Percentiles rank a stretch among this genome's conserved stretches.
Evolutionary conservation across 2,113 vertebrate species (phyloP).

Genomic region (Ictalurus furcatus): DNA sequence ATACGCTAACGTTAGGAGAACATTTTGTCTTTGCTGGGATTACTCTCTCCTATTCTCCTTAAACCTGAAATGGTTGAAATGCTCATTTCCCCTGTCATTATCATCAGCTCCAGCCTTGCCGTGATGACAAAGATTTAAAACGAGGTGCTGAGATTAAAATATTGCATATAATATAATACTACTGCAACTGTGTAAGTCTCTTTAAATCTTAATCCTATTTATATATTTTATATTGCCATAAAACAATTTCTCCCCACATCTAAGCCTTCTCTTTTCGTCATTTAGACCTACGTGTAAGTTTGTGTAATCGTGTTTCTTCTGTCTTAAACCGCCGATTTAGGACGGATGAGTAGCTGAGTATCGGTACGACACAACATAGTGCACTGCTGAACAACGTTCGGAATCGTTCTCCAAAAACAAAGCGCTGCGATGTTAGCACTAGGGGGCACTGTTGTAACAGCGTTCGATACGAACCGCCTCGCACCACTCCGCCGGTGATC

Average conservation of each 20-base stretch:
- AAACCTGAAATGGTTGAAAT: neutral
- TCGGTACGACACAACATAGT: neutral
- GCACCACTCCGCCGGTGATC: slow-evolving; percentile 37
- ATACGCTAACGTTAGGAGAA: too few relatives aligned
- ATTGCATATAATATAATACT: neutral
- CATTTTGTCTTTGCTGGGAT: too few relatives aligned
- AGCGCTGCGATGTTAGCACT: slow-evolving; percentile 49
- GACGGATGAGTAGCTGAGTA: neutral
- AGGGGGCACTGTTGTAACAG: slow-evolving; percentile 74
- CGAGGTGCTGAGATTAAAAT: neutral
- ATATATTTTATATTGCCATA: neutral
- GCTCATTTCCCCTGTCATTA: neutral
- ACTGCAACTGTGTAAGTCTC: neutral
- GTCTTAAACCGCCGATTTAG: too few relatives aligned
- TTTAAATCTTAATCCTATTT: neutral
- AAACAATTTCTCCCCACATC: neutral
- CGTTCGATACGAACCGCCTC: slow-evolving; percentile 18
- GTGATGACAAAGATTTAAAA: neutral
- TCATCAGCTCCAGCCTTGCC: neutral
- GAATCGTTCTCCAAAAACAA: neutral
- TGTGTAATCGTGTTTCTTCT: neutral
- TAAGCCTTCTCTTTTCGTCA: neutral
- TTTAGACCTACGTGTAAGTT: too few relatives aligned
- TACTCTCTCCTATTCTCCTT: neutral
- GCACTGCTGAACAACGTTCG: neutral